A percentile compares a stretch with the other conserved stretches of the same genome.
Evolutionary conservation across 2,797 vertebrate genomes (phyloP).

Genomic region (Anomalospiza imberbis): DNA sequence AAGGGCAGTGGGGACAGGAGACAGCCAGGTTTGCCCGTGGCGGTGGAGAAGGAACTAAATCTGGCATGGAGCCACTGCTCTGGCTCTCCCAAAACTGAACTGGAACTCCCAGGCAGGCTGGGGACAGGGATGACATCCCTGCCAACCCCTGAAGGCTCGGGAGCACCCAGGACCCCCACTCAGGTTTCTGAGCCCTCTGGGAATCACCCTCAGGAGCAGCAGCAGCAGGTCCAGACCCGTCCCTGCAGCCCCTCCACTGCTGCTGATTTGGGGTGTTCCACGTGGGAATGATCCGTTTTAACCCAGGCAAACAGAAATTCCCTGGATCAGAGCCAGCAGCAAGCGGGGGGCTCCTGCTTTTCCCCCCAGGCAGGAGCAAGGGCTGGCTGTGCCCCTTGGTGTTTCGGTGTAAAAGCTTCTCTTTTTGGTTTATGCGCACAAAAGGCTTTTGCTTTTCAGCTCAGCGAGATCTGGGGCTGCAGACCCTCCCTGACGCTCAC

Average conservation of each 20-base stretch:
- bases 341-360: neutral
- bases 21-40: neutral
- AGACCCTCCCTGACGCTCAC: neutral
- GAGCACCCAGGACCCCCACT: neutral
- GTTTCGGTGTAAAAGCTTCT: constrained; percentile 56
- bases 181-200: neutral
- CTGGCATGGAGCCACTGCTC: rapidly evolving
- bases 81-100: rapidly evolving
- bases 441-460: constrained; percentile 69
- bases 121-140: neutral
- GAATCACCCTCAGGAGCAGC: neutral
- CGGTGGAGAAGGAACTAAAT: rapidly evolving
- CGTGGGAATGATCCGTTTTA: rapidly evolving
- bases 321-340: neutral
- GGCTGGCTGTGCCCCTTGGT: neutral
- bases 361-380: neutral
- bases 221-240: neutral
- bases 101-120: neutral
- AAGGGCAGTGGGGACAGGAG: neutral
- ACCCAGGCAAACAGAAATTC: neutral
- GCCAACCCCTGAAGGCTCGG: neutral
- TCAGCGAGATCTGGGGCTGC: neutral
- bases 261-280: rapidly evolving
- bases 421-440: constrained; percentile 69
- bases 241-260: neutral